Base-by-base conservation (phyloP, 1,140 invertebrate genomes). In the Pectinophora gossypiella region DNA sequence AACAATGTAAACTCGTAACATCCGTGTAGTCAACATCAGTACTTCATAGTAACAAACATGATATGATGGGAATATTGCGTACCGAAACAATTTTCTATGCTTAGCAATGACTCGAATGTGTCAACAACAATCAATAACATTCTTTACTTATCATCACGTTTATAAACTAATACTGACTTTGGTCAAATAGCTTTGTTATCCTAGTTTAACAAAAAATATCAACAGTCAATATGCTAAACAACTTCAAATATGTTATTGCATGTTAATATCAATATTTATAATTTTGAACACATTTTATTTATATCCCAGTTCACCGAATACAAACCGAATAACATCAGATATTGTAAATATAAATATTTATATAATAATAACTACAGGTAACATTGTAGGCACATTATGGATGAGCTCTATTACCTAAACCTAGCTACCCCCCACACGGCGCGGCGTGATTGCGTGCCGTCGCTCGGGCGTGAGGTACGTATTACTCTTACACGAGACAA, bases 151-250 rank as follows among this genome's bases (percentile, higher is more conserved):
- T 61, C 63, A 76, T 67, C 66, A 71, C 73, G 51, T 73, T 75
- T 71, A 72, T 66, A 75, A 72, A 78, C 83, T 87, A 87, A 87
- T 87, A 87, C 81, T 87, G 84, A 87, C 84, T 87, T 87, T 87
- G 84, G 84, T 87, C 81, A 87, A 82, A 85, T 87, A 87, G 84
- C 84, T 84, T 82, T 79, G 81, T 85, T 79, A 87, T 77, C 76
- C 84, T 87, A 86, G 71, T 69, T 86, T 72, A 85, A 86, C 80
- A 85, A 84, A 79, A n/a, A 74, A 83, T 81, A 82, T 82, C 72
- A 86, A 85, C 83, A 85, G 78, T 81, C 74, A 81, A 85, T 83
- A 85, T 76, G 67, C 70, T 84, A 79, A 80, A 68, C 65, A 69
- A 76, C 63, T 70, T 61, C 60, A 64, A n/a, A 64, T 61, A 71